Conservation (phyloP, 2,888 invertebrate species). For the Macrophya alboannulata region DNA sequence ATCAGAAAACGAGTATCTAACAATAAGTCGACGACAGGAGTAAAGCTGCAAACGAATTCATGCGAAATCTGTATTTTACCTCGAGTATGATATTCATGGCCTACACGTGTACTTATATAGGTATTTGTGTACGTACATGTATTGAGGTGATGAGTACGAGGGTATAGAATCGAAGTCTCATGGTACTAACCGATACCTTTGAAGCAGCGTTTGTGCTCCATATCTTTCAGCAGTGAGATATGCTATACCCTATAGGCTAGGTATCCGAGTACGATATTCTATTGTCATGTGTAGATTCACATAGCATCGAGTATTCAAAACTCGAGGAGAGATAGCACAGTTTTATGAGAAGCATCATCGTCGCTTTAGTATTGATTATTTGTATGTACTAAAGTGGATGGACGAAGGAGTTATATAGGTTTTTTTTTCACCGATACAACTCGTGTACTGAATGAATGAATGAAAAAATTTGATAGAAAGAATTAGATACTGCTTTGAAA, state of each 20-base stretch:
- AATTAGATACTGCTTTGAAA: neutral
- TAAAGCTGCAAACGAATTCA: neutral
- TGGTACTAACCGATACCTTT: constrained; percentile 1
- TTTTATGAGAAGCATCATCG: neutral
- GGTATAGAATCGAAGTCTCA: constrained; percentile 13
- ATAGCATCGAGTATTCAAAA: constrained; percentile 1
- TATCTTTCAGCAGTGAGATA: constrained; percentile 16
- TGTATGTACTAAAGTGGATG: neutral
- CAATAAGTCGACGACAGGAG: neutral
- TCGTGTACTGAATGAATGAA: neutral
- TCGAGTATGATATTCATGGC: neutral
- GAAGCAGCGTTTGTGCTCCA: constrained; percentile 39
- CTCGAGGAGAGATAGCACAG: constrained; percentile 13
- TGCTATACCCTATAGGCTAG: neutral
- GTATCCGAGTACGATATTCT: constrained; percentile 44
- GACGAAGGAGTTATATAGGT: neutral
- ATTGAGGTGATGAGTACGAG: neutral
- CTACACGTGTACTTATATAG: neutral
- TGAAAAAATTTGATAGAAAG: neutral
- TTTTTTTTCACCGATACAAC: neutral
- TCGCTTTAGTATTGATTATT: constrained; percentile 22
- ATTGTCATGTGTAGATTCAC: constrained; percentile 31
- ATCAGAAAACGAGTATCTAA: neutral
- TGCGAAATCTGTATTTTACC: neutral
- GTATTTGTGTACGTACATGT: neutral